Base-by-base conservation (phyloP, 2,113 vertebrate genomes). In the Clarias gariepinus region DNA sequence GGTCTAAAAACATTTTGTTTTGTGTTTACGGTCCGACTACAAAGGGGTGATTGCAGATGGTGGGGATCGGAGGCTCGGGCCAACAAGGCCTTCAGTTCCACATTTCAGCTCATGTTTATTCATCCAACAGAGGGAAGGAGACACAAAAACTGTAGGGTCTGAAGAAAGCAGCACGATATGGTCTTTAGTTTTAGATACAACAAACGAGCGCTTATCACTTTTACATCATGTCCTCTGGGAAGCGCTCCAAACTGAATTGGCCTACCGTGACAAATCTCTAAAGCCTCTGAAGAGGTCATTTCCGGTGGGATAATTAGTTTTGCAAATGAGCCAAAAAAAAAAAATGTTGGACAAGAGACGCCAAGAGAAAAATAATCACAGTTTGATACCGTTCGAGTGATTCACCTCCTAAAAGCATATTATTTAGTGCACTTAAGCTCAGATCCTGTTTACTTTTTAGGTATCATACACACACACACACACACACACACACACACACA, bases 221-320 rank as follows among this genome's bases (percentile, higher is more conserved):
- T 7, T 61, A 41, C 78, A 61, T 61, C 30, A 41, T 36, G 33
- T n/a, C 57, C 57, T 81, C 58, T 61, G 78, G 78, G 30, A 81
- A 61, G 78, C 23, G 30, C 30, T 36, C 21, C 78, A 61, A 60
- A 80, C 55, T 60, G 53, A 80, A 60, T 4, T 28, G 52, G 52
- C 23, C 52, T 55, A 12, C 25, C 52, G 55, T 55, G 30, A 60
- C 57, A 36, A 60, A 61, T 15, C 30, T 58, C 19, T 55, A 19
- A 55, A 18, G 41, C 41, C 25, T 11, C 28, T 16, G 28, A 53
- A 79, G 30, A 23, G 78, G 57, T 81, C 28, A 61, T 81, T 81
- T 81, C 78, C 78, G 33, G 78, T 13, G 41, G 57, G 57, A 61
- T 36, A 81, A 81, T 81, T 61, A 61, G 30, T 58, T 41, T 81